Evolutionary conservation across 2,888 invertebrate genomes (phyloP).

Genomic region (Athalia rosae): DNA sequence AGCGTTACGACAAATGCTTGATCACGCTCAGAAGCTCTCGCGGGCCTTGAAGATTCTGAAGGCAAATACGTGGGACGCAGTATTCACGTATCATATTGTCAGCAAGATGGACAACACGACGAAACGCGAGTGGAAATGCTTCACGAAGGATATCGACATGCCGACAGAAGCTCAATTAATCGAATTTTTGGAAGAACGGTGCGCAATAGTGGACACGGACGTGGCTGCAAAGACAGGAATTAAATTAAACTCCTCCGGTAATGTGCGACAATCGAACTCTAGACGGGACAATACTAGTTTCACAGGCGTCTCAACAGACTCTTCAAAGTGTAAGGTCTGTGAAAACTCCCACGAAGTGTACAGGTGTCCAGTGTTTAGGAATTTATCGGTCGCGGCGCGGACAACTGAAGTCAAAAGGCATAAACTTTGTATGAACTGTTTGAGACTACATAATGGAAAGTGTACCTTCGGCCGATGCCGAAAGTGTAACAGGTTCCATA

Average conservation of each 20-base stretch:
- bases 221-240: neutral
- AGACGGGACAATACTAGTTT: neutral
- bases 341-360: neutral
- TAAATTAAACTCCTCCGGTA: neutral
- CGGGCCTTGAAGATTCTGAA: too few species aligned
- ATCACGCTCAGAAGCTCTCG: too few species aligned
- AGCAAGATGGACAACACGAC: too few species aligned
- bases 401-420: neutral
- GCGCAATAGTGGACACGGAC: conserved; percentile 36
- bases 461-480: conserved; percentile 19
- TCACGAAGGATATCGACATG: conserved; percentile 28
- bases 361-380: conserved; percentile 14
- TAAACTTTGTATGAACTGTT: conserved; percentile 13
- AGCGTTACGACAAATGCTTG: too few species aligned
- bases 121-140: too few species aligned
- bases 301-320: neutral
- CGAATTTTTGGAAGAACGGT: conserved; percentile 47
- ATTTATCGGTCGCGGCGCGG: conserved; percentile 2
- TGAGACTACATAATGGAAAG: neutral
- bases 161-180: conserved; percentile 25
- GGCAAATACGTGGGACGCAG: too few species aligned
- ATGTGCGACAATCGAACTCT: neutral
- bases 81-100: too few species aligned
- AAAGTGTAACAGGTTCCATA: conserved; percentile 6
- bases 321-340: neutral